Evolutionary conservation across 2,797 vertebrate species (phyloP).

Genomic region (Cottoperca gobio): DNA sequence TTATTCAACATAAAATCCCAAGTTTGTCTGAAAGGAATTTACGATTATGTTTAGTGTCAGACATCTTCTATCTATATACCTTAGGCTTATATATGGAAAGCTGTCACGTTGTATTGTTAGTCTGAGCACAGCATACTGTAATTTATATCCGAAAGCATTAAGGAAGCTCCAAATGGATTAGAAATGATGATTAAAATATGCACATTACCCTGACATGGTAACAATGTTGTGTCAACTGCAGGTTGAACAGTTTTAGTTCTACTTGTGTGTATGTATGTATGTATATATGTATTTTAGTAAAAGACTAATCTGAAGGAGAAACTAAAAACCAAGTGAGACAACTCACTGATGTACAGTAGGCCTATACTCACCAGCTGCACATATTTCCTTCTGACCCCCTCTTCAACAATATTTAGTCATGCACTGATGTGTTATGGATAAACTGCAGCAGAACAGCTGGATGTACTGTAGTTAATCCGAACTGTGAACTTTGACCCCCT

Average conservation of each 20-base stretch:
- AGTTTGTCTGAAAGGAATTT: too few relatives aligned
- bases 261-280: too few relatives aligned
- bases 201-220: too few relatives aligned
- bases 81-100: too few relatives aligned
- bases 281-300: too few relatives aligned
- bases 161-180: neutral
- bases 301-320: neutral
- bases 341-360: neutral
- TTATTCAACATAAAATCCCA: neutral
- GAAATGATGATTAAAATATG: too few relatives aligned
- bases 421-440: conserved; percentile 9
- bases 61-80: too few relatives aligned
- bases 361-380: neutral
- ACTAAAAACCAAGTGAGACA: neutral
- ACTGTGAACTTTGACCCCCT: conserved; percentile 52
- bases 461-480: conserved; percentile 29
- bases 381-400: neutral
- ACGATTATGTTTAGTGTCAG: too few relatives aligned
- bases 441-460: conserved; percentile 31
- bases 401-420: neutral
- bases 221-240: too few relatives aligned
- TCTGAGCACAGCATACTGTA: neutral
- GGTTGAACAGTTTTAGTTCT: too few relatives aligned
- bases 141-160: too few relatives aligned
- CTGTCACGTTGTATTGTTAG: neutral